Base-by-base conservation (phyloP, 2,797 vertebrate genomes). In the Anguilla obscura region DNA sequence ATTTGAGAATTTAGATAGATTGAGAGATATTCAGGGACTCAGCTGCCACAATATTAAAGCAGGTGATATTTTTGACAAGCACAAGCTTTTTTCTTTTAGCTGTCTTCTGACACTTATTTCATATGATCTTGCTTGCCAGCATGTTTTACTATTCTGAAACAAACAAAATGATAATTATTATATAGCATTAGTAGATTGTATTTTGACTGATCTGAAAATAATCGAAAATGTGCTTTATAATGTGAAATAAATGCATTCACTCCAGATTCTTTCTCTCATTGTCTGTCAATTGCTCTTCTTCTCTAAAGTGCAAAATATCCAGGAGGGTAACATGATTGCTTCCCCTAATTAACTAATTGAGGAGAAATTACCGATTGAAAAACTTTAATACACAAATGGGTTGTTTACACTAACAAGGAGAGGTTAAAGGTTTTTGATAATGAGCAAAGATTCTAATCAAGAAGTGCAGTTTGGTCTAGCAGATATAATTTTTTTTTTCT, bases 361-460 rank as follows among this genome's bases (percentile, higher is more conserved):
- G 89, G 89, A 91, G 86, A 90, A 90, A 90, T 89, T 63, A 92
- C 87, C 63, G 86, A 91, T 91, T 92, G 85, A 86, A 85, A 89
- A 88, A 88, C 87, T 91, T 93, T 94, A 91, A 91, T 86, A 96
- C 50, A 12, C 50, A 52, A 52, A 95, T 93, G 88, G 92, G 91
- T 90, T 87, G 89, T 92, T 94, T 93, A 94, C 90, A 92, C 93
- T 90, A 92, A 93, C 92, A 91, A 90, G 93, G 86, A 88, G 88
- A 88, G 92, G 92, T 95, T 95, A 95, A 96, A 95, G 93, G 93
- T 89, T 92, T 93, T 74, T 90, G 90, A 93, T 95, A 95, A 95
- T 92, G 93, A 95, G 92, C 74, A 83, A 83, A 90, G 89, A 89
- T 89, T 93, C 92, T 95, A 95, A 94, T 95, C 93, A 94, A 89